phyloP scores from a whole-genome alignment of 1,140 invertebrate genomes.

The Hydropsyche tenuis region DNA sequence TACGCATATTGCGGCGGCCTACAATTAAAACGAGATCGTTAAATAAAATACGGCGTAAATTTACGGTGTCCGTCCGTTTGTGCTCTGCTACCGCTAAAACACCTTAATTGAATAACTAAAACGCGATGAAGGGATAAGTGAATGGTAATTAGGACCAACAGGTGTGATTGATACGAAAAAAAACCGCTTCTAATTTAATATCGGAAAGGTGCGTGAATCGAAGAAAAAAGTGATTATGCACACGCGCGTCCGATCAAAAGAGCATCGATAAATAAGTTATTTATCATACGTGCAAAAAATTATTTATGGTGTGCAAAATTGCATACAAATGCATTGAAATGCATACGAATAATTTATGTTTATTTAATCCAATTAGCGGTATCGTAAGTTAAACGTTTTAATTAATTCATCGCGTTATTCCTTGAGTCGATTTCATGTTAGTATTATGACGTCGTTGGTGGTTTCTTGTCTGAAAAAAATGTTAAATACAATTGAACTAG shows the following conservation, averaged over 20 bases:
- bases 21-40: too few relatives aligned
- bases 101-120: slow-evolving; percentile 16
- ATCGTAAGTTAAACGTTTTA: slow-evolving; percentile 17
- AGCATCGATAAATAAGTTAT: background rate
- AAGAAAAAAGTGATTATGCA: background rate
- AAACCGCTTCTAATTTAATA: too few relatives aligned
- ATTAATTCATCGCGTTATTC: slow-evolving; percentile 28
- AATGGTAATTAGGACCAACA: slow-evolving; percentile 15
- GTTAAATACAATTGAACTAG: background rate
- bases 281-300: background rate
- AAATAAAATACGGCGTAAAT: background rate
- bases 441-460: slow-evolving; percentile 6
- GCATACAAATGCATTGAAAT: slow-evolving; percentile 23
- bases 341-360: slow-evolving; percentile 35
- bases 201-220: too few relatives aligned
- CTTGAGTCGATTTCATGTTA: slow-evolving; percentile 1
- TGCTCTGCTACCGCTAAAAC: background rate
- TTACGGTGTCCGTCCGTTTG: background rate
- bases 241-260: background rate
- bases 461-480: slow-evolving; percentile 18
- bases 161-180: slow-evolving; percentile 1
- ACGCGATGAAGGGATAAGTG: slow-evolving; percentile 2
- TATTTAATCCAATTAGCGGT: slow-evolving; percentile 38
- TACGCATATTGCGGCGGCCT: too few relatives aligned
- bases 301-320: background rate